Conservation (phyloP, 1,140 invertebrate species). For the Reticulitermes speratus region DNA sequence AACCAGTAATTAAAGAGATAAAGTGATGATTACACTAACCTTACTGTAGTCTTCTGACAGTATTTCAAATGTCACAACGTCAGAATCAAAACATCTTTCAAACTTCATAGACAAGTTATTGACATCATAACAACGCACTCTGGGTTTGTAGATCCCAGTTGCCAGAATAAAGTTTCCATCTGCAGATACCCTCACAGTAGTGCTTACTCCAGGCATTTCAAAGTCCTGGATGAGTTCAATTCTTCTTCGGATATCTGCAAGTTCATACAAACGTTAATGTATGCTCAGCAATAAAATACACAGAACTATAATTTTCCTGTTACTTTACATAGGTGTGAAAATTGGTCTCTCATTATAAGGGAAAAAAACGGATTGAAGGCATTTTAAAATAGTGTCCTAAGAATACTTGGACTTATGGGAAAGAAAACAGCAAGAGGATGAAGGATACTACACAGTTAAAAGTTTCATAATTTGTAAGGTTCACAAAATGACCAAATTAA, state of each 20-base stretch:
- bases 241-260: conserved; percentile 73
- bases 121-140: conserved; percentile 94
- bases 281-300: no score
- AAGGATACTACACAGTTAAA: no score
- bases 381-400: no score
- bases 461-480: no score
- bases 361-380: no score
- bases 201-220: conserved; percentile 95
- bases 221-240: conserved; percentile 99
- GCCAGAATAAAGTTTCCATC: conserved; percentile 93
- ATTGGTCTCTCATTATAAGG: no score
- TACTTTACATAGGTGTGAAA: no score
- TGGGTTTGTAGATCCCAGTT: conserved; percentile 95
- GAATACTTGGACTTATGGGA: no score
- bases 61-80: conserved; percentile 85
- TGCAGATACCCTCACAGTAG: conserved; percentile 77
- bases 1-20: background rate
- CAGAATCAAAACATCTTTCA: conserved; percentile 96
- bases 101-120: conserved; percentile 97
- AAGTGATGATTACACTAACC: conserved; percentile 50
- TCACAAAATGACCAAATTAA: no score
- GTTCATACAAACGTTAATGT: background rate
- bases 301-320: no score
- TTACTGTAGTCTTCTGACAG: conserved; percentile 89
- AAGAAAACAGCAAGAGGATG: no score